Conservation (phyloP, 2,797 vertebrate species). For the Amphiprion clarkii region DNA sequence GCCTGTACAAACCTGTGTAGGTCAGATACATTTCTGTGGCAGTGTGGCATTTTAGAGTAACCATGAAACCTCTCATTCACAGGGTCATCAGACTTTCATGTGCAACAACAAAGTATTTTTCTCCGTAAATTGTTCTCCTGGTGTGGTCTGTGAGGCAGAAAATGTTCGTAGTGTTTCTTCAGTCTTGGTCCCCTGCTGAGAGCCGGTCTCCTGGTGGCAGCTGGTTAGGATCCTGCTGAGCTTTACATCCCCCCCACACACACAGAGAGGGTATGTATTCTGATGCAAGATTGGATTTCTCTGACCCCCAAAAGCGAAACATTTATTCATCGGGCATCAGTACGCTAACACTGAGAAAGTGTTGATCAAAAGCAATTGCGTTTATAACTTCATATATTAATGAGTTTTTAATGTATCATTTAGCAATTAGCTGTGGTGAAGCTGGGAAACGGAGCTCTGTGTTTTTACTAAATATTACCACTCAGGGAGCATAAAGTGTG, state of each 20-base stretch:
- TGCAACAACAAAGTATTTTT: slow-evolving; percentile 19
- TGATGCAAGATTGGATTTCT: not conserved
- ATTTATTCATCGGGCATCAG: not conserved
- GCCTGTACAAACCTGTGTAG: too few relatives aligned
- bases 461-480: not conserved
- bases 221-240: slow-evolving; percentile 73
- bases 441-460: not conserved
- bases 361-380: not conserved
- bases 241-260: slow-evolving; percentile 33
- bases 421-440: not conserved
- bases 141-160: slow-evolving; percentile 68
- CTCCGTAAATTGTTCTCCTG: slow-evolving; percentile 22
- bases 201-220: slow-evolving; percentile 60
- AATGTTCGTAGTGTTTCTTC: slow-evolving; percentile 54
- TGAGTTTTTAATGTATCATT: not conserved
- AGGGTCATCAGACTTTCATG: not conserved
- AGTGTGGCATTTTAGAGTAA: not conserved
- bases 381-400: not conserved
- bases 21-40: not conserved
- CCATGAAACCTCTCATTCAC: not conserved
- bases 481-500: not conserved
- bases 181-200: slow-evolving; percentile 64
- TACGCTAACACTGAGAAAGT: not conserved
- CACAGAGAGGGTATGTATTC: not conserved
- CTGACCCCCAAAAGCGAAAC: not conserved